Base-by-base conservation (phyloP, 2,113 vertebrate species). In the Myanophis thanlyinensis region DNA sequence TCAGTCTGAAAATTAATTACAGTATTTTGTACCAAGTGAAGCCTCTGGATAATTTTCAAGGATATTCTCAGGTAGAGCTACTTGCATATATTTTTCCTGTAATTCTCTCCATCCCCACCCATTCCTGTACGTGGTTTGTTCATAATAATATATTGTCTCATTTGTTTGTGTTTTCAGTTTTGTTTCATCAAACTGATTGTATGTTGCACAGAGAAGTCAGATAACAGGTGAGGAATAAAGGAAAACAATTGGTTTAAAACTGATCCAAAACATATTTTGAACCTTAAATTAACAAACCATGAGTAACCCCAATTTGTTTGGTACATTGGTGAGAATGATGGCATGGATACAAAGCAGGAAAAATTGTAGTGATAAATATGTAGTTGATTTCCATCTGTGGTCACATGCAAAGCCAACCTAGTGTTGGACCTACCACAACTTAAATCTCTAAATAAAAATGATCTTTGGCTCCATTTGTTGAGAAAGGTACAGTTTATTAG, bases 341-440 rank as follows among this genome's bases (percentile, higher is more conserved):
- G 35, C 15, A 49, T 87, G 48, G n/a, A 52, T 52, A n/a, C n/a
- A 87, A 52, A 35, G 48, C 48, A 87, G 48, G 25, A 87, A 51
- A 49, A 51, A 22, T 4, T 51, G 48, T 87, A 23, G 5, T 87
- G 5, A 53, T 18, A 86, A 85, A 47, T 20, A 7, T 35, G 25
- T 73, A n/a, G 87, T 67, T 92, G 51, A 35, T 62, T 85, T 87
- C 56, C 47, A 90, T 53, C 46, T 85, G 46, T 46, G 59, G 48
- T 89, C 62, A 56, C 92, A 56, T 92, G 91, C 92, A 94, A 94
- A 95, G 92, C 56, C 87, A n/a, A n/a, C 84, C 87, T 12, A 92
- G 3, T 35, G 30, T 67, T 67, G n/a, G 62, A 35, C 13, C 13
- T 67, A 2, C 62, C 62, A n/a, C 62, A 67, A 59, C 0, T 59